These are phyloP conservation scores for Balanococcus diminutus DNA, from an alignment of 2,888 invertebrate genomes.

Conservation along the genomic window DNA sequence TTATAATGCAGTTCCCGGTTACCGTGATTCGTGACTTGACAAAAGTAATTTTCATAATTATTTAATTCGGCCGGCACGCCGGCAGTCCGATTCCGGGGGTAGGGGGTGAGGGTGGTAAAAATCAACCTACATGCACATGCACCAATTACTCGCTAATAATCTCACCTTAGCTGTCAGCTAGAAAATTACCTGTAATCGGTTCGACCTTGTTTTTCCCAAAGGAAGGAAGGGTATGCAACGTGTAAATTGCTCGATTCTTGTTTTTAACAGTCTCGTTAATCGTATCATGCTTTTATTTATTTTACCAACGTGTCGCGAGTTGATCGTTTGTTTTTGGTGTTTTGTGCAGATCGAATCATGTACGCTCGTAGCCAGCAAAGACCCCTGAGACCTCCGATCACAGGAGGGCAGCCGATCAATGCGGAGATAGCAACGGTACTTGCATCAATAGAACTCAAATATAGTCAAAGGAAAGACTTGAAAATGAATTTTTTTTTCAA, in stretches of 20 bases:
- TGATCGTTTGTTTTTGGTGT: not conserved
- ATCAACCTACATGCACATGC: not conserved
- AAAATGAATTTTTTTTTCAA: not conserved
- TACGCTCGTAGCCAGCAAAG: conserved; percentile 67
- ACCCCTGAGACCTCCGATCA: conserved; percentile 66
- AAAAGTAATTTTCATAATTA: conserved; percentile 43
- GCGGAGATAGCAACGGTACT: conserved; percentile 71
- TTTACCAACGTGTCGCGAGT: not conserved
- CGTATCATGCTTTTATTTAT: not conserved
- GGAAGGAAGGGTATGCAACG: not conserved
- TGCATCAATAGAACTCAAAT: too few species aligned
- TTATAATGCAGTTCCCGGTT: not conserved
- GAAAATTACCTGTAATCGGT: not conserved
- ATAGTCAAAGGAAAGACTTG: too few species aligned
- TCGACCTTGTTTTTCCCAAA: not conserved
- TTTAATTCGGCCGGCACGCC: conserved; percentile 32
- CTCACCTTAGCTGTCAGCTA: conserved; percentile 46
- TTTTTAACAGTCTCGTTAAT: not conserved
- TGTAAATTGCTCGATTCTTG: not conserved
- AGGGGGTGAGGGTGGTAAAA: not conserved
- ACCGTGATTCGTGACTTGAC: conserved; percentile 29
- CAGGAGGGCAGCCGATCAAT: conserved; percentile 70
- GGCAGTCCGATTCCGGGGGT: not conserved
- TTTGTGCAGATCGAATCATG: conserved; percentile 68
- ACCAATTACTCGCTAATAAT: conserved; percentile 9